A percentile compares a stretch with the other conserved stretches of the same genome.
Evolutionary conservation across 2,113 vertebrate species (phyloP).

Genomic region (Chrysemys picta): DNA sequence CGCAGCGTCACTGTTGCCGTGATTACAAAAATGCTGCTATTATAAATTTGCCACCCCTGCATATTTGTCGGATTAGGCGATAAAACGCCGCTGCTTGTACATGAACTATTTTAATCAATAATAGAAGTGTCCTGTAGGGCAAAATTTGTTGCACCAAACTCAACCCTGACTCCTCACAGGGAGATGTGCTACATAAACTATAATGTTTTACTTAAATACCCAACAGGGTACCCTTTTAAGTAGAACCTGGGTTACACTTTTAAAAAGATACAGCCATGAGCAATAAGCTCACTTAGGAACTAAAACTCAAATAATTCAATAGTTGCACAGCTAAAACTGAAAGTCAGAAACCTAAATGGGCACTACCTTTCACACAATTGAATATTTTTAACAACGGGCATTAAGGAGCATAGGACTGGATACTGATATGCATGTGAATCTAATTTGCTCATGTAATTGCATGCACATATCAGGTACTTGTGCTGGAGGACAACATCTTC

Average conservation of each 20-base stretch:
- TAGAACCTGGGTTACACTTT: neutral
- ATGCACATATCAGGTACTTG: neutral
- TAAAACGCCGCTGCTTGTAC: neutral
- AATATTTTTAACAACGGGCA: neutral
- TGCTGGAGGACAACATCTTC: neutral
- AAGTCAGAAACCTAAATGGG: neutral
- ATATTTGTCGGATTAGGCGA: too few relatives aligned
- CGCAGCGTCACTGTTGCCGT: too few relatives aligned
- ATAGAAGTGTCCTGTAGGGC: neutral
- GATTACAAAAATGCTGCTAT: too few relatives aligned
- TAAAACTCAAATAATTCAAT: neutral
- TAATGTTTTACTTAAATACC: neutral
- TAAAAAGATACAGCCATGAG: neutral
- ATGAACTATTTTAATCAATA: neutral
- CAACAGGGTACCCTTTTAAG: neutral
- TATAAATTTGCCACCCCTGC: too few relatives aligned
- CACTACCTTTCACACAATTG: neutral
- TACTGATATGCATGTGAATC: neutral
- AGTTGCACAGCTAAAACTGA: neutral
- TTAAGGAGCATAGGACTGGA: neutral
- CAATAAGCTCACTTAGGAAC: neutral
- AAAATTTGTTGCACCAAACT: neutral
- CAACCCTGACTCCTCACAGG: neutral
- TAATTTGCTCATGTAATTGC: neutral
- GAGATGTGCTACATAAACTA: neutral